Evolutionary conservation across 2,888 invertebrate species (phyloP).

Genomic region (Elegia similella): DNA sequence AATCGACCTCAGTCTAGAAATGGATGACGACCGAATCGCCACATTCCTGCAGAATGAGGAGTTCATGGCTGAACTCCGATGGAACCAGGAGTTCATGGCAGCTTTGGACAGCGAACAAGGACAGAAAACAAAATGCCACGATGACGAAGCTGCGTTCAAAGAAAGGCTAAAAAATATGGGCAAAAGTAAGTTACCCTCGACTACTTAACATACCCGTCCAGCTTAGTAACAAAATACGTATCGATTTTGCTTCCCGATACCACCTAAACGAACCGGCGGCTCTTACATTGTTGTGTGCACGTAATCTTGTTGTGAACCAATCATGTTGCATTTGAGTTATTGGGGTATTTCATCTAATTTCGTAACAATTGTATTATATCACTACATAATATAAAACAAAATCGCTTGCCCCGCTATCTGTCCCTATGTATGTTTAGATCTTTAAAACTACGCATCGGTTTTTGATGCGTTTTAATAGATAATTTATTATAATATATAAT

Average conservation of each 20-base stretch:
- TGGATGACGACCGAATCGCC: constrained; percentile 93
- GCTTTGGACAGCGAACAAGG: constrained; percentile 89
- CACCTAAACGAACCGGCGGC: background rate
- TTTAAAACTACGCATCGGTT: too few species aligned
- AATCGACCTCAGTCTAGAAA: constrained; percentile 78
- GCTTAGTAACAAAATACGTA: background rate
- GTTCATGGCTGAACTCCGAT: constrained; percentile 91
- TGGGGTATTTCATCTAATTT: too few species aligned
- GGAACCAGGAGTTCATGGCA: constrained; percentile 93
- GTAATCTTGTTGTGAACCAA: too few species aligned
- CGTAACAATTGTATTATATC: too few species aligned
- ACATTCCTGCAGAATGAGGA: constrained; percentile 94
- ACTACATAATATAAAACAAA: too few species aligned
- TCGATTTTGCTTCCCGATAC: background rate
- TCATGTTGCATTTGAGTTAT: too few species aligned
- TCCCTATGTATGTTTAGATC: too few species aligned
- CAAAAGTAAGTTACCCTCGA: constrained; percentile 79
- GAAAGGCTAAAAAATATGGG: constrained; percentile 92
- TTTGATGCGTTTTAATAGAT: too few species aligned
- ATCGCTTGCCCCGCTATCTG: too few species aligned
- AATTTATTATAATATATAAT: too few species aligned
- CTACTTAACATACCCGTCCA: background rate
- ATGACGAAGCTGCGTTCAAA: constrained; percentile 88
- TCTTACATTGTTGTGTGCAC: background rate
- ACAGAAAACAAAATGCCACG: constrained; percentile 71